phyloP scores from a whole-genome alignment of 2,888 invertebrate genomes.

The Drosophila planitibia region DNA sequence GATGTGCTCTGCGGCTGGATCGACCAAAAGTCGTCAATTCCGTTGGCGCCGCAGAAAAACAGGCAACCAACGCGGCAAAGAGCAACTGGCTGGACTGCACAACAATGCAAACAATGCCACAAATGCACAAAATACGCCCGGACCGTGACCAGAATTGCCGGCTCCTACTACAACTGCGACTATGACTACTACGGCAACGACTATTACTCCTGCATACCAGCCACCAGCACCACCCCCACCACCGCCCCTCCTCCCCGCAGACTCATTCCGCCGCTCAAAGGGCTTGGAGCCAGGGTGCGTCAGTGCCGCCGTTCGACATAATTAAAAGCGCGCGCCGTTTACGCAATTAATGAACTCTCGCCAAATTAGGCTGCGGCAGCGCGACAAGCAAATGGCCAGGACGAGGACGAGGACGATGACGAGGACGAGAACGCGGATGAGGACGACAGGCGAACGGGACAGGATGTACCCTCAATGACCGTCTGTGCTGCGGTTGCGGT shows the following conservation, averaged over 20 bases:
- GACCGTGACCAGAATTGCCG: conserved; percentile 42
- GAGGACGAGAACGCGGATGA: not conserved
- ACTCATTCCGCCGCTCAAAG: not conserved
- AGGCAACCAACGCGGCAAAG: conserved; percentile 40
- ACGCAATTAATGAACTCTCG: conserved; percentile 80
- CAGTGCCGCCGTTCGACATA: conserved; percentile 71
- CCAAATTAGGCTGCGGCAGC: conserved; percentile 79
- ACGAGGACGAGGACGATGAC: conserved; percentile 40
- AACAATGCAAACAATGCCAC: conserved; percentile 77
- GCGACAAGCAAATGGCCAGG: conserved; percentile 73
- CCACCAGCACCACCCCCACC: not conserved
- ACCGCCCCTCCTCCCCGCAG: not conserved
- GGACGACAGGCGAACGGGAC: conserved; percentile 20
- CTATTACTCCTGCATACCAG: not conserved
- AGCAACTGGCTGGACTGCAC: conserved; percentile 47
- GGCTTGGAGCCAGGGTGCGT: conserved; percentile 23
- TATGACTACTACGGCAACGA: not conserved
- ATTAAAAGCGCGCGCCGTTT: conserved; percentile 80
- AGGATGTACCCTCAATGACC: conserved; percentile 54
- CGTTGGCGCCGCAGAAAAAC: conserved; percentile 71
- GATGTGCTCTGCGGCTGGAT: conserved; percentile 60
- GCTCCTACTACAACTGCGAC: not conserved
- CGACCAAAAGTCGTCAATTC: conserved; percentile 78
- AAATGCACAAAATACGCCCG: conserved; percentile 75
- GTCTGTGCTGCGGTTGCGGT: conserved; percentile 62